Base-by-base conservation (phyloP, 2,113 vertebrate genomes). In the Hydrolagus affinis region DNA sequence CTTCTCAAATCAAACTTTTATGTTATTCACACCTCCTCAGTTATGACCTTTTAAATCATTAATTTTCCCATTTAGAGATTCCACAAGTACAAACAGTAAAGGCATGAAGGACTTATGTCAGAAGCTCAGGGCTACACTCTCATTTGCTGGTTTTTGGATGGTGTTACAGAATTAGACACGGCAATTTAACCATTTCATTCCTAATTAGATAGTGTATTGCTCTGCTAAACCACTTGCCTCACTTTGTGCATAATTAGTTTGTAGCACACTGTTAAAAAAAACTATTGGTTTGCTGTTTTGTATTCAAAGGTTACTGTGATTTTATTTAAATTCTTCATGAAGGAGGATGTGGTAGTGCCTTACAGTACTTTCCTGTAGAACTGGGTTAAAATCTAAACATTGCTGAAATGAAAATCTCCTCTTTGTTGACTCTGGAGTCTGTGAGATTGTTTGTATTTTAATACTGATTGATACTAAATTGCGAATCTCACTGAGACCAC, bases 11-110 rank as follows among this genome's bases (percentile, higher is more conserved):
- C 59, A 64, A 25, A 62, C 25, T n/a, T 25, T 80, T 62, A 62
- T 64, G 23, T 8, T 11, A 25, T 62, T 62, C 73, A 75, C 32
- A 75, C 15, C 66, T 69, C 15, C 15, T 15, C 21, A 69, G 56
- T 21, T 2, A 30, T 75, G 23, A 80, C 59, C 77, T 62, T 30
- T 60, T 80, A 64, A 64, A 28, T 80, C 14, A 80, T 80, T 80
- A 80, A 17, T 25, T 80, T 80, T 30, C 23, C 60, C 77, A 8
- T 77, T 78, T 64, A 19, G 60, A 80, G 28, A 64, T 64, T 28
- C 59, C 23, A 62, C 30, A 64, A 80, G 28, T 10, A 60, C 23
- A 80, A 64, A 17, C 56, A 28, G 15, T 17, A 25, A 64, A 12
- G 19, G 59, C 77, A 80, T 28, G 11, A 80, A 62, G 59, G 23